Base-by-base conservation (phyloP, 2,888 invertebrate genomes). In the Clivina fossor region DNA sequence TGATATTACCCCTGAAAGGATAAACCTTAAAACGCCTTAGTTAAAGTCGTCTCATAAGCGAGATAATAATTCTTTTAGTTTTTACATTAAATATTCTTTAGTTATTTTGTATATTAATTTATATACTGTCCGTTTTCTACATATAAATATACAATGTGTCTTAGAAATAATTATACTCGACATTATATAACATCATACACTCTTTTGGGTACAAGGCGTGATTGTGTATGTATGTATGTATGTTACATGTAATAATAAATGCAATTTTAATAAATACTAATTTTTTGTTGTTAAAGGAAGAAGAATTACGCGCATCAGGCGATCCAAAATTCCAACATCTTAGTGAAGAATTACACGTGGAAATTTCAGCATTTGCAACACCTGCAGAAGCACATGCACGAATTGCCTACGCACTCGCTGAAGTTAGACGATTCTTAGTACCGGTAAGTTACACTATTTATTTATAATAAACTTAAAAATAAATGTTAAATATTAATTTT, bases 311-410 rank as follows among this genome's bases (percentile, higher is more conserved):
- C 18, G 84, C 87, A 38, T 89, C 90, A 56, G 90, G 90, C 1
- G 94, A 95, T 72, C 90, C 90, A n/a, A 93, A 93, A 75, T 94
- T 93, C 76, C 86, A 90, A 19, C 95, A 95, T 73, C 80, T 95
- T 38, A 87, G 88, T 64, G 93, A 94, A 67, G 93, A 94, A 69
- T 80, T 95, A 20, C 94, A 95, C 76, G 89, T 94, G 1, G 90
- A 93, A 75, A 90, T 95, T 66, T 90, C 92, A 63, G 92, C 92
- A 15, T 91, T 90, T 70, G 93, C 93, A 20, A 89, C 93, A 13
- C 90, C 93, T 0, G 89, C 91, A 2, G 94, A 94, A 74, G 93
- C 92, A 20, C 92, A 93, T 69, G 89, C 89, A 30, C 79, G 90
- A 62, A 89, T 90, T 60, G 90, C 90, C 15, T 90, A 89, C 68